Evolutionary conservation across 2,113 vertebrate genomes (phyloP), one percentile per base, ranked within the genome.

Genomic region (Trichechus manatus): DNA sequence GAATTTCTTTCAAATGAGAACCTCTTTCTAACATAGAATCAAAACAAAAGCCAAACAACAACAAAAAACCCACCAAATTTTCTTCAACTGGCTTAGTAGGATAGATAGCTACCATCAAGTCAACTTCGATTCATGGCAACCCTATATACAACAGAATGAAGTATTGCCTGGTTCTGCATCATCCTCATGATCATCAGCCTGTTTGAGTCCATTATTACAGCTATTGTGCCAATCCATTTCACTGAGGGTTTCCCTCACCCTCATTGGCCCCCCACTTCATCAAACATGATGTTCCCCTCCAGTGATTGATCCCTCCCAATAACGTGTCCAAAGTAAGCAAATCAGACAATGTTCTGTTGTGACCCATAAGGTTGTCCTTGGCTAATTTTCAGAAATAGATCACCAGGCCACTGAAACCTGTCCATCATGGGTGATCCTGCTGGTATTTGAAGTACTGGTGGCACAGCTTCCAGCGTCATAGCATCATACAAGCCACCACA

Each of bases 1-100:
- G 31, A 84, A 97, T 91, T 87, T 44, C 39, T 90, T 98, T 97
- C 0, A 96, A 98, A 96, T 82, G 97, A 98, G 95, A 98, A 97
- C 95, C 82, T 98, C 23, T 27, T 98, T 70, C 27, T 80, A 96
- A 87, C 10, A 50, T 5, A 39, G 39, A 13, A 27, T 22, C 15
- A 17, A 47, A 47, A 13, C 19, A 78, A 44, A 78, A 47, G 47
- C 25, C 29, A 78, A 47, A 47, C 9, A 78, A 78, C 31, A 15
- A 53, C 36, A 10, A 42, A 53, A 53, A 22, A 9, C 39, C 39
- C 44, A 70, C 4, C 33, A 72, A 94, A 83, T 31, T 33, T 56
- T 8, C 31, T 82, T 10, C 47, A 91, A 7, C 3, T 68, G 20
- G 39, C 64, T 95, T 50, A 68, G 31, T 70, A 10, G 31, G 64